A percentile compares a stretch with the other conserved stretches of the same genome.
These are phyloP conservation scores for Agrotis exclamationis DNA, from an alignment of 2,888 invertebrate genomes.

Conservation along the genomic window DNA sequence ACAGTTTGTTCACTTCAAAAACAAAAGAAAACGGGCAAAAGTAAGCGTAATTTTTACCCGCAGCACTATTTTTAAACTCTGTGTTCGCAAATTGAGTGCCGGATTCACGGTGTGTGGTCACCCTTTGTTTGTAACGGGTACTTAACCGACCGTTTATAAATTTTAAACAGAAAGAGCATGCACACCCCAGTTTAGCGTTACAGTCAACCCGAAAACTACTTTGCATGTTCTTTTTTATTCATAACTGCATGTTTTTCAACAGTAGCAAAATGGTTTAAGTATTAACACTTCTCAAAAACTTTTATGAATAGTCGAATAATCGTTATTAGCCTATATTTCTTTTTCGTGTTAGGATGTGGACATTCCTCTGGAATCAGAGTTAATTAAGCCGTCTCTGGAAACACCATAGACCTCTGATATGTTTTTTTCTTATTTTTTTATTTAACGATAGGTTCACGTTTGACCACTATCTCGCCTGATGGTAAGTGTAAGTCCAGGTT, in stretches of 20 bases:
- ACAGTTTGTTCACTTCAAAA: constrained; percentile 3
- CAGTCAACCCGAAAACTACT: neutral
- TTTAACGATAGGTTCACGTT: no score
- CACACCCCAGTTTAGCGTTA: constrained; percentile 1
- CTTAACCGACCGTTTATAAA: constrained; percentile 59
- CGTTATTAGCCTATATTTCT: no score
- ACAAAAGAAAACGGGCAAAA: constrained; percentile 20
- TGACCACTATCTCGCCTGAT: no score
- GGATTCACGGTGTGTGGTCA: constrained; percentile 64
- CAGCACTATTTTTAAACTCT: constrained; percentile 46
- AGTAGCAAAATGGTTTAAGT: no score
- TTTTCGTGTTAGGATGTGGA: no score
- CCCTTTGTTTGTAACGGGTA: constrained; percentile 57
- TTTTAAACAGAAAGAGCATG: constrained; percentile 43
- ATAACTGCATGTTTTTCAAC: neutral
- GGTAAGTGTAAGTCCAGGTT: no score
- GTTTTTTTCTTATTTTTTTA: no score
- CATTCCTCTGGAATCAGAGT: no score
- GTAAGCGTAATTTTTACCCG: constrained; percentile 23
- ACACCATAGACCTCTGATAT: no score
- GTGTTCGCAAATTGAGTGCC: constrained; percentile 41
- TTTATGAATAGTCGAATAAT: no score
- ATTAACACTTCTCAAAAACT: no score
- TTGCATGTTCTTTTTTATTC: neutral
- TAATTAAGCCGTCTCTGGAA: no score